Conservation (phyloP, 2,797 vertebrate species). For the Phalanger gymnotis region DNA sequence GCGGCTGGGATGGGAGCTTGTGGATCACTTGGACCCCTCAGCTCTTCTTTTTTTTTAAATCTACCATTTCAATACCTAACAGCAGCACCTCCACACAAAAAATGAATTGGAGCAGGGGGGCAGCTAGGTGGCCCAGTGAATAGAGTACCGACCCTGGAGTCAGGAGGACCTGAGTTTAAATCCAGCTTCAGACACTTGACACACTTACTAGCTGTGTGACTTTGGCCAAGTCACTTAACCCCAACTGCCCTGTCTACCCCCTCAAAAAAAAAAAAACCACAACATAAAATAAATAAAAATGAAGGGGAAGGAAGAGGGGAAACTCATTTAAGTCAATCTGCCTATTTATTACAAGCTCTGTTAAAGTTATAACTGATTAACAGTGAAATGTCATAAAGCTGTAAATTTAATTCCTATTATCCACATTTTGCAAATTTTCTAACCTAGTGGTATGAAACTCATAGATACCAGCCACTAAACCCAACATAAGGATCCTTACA, state of each 20-base stretch:
- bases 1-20: not conserved
- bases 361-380: constrained; percentile 36
- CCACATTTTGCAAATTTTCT: not conserved
- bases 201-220: no score
- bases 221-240: no score
- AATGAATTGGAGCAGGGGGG: not conserved
- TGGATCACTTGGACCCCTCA: no score
- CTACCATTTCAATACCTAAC: not conserved
- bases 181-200: no score
- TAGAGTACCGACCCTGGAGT: no score
- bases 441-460: not conserved
- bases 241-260: no score
- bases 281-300: no score
- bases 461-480: not conserved
- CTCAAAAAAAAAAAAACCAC: no score
- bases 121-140: no score
- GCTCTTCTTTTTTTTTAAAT: not conserved
- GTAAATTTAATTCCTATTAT: not conserved
- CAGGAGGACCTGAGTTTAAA: no score
- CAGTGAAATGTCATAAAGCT: not conserved
- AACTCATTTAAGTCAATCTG: constrained; percentile 12
- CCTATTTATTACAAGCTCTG: constrained; percentile 7
- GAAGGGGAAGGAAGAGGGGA: not conserved
- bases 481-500: not conserved
- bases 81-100: constrained; percentile 10